Evolutionary conservation across 2,113 vertebrate genomes (phyloP).

Genomic region (Ornithorhynchus anatinus): DNA sequence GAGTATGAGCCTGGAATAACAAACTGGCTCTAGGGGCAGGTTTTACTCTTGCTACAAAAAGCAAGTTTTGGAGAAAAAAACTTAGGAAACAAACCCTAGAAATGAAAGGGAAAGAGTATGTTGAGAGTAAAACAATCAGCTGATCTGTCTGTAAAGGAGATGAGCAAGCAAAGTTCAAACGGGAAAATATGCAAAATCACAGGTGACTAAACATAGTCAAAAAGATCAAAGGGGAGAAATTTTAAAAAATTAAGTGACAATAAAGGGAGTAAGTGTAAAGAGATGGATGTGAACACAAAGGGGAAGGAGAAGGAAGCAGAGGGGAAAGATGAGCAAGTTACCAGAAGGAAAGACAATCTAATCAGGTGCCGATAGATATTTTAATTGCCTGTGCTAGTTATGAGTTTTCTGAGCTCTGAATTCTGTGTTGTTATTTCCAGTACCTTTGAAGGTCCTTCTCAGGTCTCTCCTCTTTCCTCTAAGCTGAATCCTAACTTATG

Average conservation of each 20-base stretch:
- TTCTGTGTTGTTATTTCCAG: fast-evolving
- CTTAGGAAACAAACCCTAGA: constrained; percentile 37
- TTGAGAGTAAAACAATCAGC: constrained; percentile 45
- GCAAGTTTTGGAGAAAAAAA: constrained; percentile 46
- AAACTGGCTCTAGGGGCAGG: constrained; percentile 56
- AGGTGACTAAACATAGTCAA: constrained; percentile 6
- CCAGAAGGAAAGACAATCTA: neutral
- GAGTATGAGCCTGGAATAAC: constrained; percentile 70
- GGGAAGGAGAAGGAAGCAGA: neutral
- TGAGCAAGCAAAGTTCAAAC: constrained; percentile 33
- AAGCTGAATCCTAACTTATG: fast-evolving
- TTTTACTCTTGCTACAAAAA: constrained; percentile 21
- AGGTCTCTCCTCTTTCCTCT: fast-evolving
- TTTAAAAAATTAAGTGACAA: constrained; percentile 15
- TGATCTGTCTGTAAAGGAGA: constrained; percentile 10
- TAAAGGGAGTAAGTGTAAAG: neutral
- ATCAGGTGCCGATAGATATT: neutral
- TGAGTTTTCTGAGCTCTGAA: fast-evolving
- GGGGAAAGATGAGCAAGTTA: neutral
- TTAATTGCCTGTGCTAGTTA: neutral
- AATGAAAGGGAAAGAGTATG: constrained; percentile 47
- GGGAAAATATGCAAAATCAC: constrained; percentile 42
- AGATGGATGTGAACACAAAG: neutral
- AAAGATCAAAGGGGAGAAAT: constrained; percentile 17
- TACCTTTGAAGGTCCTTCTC: fast-evolving